Conservation (phyloP, 2,113 vertebrate genomes). For the Cyprinodon brontotheroides region DNA sequence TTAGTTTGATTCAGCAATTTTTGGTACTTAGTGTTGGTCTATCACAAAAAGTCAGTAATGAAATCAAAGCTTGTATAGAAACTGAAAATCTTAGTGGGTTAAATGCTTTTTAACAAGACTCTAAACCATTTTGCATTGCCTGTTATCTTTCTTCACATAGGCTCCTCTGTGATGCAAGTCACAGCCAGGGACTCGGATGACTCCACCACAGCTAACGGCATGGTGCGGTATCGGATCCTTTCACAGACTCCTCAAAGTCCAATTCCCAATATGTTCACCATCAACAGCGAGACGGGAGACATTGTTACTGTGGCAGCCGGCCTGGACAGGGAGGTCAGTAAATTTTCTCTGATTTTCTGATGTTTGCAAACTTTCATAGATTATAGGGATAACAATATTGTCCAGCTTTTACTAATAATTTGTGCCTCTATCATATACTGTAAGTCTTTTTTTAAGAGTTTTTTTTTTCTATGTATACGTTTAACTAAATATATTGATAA, state of each 20-base stretch:
- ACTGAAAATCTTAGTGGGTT: too few relatives aligned
- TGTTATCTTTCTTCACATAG: slow-evolving; percentile 70
- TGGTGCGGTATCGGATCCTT: slow-evolving; percentile 94
- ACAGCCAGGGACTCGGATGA: slow-evolving; percentile 94
- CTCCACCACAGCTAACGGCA: slow-evolving; percentile 91
- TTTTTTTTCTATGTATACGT: neutral
- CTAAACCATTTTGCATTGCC: neutral
- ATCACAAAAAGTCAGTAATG: neutral
- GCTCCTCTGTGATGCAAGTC: slow-evolving; percentile 96
- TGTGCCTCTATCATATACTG: neutral
- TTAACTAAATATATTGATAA: neutral
- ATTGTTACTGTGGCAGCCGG: slow-evolving; percentile 94
- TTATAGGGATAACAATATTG: neutral
- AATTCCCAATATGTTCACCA: slow-evolving; percentile 97
- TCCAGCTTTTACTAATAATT: neutral
- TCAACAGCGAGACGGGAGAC: slow-evolving; percentile 96
- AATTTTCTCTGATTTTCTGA: neutral
- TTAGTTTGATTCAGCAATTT: neutral
- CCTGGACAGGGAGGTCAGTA: slow-evolving; percentile 94
- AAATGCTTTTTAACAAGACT: neutral
- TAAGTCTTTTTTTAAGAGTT: too few relatives aligned
- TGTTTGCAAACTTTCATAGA: neutral
- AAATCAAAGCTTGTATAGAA: too few relatives aligned
- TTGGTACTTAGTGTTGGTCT: neutral
- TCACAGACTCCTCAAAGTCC: slow-evolving; percentile 94